These are phyloP conservation scores for Aphis craccivora DNA, from an alignment of 1,140 invertebrate species.

Conservation along the genomic window DNA sequence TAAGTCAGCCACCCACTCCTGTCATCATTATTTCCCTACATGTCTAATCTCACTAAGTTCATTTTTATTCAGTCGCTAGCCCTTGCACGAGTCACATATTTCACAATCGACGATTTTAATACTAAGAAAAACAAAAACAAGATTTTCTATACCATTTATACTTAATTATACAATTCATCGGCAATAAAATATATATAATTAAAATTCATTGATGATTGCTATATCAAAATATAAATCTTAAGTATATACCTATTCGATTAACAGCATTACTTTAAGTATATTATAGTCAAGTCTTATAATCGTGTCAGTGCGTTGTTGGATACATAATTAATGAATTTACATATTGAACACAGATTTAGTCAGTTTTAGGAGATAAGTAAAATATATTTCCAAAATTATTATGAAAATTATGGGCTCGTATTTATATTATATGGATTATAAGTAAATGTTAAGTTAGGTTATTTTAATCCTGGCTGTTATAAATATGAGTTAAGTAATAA, in stretches of 20 bases:
- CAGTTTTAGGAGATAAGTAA: background rate
- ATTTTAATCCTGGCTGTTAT: too few species aligned
- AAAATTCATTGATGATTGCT: background rate
- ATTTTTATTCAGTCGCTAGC: background rate
- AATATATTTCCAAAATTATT: background rate
- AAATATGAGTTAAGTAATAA: background rate
- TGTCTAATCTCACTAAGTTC: background rate
- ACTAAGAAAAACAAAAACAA: background rate
- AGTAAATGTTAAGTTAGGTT: background rate
- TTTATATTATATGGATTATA: background rate
- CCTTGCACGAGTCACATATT: background rate
- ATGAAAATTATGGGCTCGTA: background rate
- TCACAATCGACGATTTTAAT: background rate
- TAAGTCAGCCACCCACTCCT: conserved; percentile 17
- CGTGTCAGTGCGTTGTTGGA: background rate
- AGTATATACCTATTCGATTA: background rate
- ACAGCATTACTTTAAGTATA: background rate
- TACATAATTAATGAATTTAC: background rate
- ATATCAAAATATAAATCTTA: background rate
- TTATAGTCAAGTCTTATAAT: background rate
- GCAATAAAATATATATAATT: background rate
- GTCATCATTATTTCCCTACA: conserved; percentile 36
- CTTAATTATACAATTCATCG: too few species aligned
- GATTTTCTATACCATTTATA: background rate
- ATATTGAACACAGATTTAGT: background rate